phyloP scores from a whole-genome alignment of 1,140 invertebrate genomes.

The Trinorchestia longiramus region DNA sequence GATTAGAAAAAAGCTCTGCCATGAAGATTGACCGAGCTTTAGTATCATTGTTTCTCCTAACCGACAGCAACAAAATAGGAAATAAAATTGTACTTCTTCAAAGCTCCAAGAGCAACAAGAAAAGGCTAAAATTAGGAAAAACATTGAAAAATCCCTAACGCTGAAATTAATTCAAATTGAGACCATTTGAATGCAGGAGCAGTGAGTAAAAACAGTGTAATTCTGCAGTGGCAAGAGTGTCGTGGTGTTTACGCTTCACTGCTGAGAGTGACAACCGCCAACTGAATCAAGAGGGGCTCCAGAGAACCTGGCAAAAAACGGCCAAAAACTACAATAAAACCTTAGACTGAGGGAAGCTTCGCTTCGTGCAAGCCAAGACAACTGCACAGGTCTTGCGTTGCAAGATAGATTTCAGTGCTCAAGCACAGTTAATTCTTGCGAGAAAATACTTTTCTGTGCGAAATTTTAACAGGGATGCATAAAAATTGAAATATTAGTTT shows the following conservation, averaged over 20 bases:
- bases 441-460: background rate
- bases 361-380: background rate
- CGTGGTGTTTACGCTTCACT: slow-evolving; percentile 11
- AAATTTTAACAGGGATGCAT: background rate
- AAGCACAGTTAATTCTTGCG: background rate
- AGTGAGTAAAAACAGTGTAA: slow-evolving; percentile 38
- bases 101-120: background rate
- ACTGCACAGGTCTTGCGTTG: background rate
- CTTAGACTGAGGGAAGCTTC: background rate
- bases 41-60: background rate
- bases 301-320: background rate
- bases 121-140: background rate
- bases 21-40: background rate
- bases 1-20: background rate
- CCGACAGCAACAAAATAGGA: background rate
- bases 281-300: background rate
- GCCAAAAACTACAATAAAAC: background rate
- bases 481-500: background rate
- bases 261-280: background rate
- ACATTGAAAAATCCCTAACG: background rate
- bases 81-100: background rate
- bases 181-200: slow-evolving; percentile 47
- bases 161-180: slow-evolving; percentile 46
- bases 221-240: background rate
- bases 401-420: background rate